Base-by-base conservation (phyloP, 2,888 invertebrate genomes). In the Melanotus villosus region DNA sequence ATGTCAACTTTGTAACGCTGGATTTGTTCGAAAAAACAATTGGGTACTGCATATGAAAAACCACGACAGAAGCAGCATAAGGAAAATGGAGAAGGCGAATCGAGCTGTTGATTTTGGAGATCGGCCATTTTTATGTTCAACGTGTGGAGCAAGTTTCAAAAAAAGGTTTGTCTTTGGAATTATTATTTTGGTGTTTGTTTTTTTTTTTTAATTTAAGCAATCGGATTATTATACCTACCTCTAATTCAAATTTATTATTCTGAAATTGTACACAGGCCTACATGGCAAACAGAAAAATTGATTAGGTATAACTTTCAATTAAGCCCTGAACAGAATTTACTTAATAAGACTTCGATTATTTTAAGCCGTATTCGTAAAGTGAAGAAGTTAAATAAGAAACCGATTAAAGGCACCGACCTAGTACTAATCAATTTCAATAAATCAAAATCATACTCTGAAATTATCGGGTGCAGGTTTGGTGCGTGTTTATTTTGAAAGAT, bases 1-100 rank as follows among this genome's bases (percentile, higher is more conserved):
- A 1, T 95, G 95, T 76, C 82, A 86, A 0, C 80, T 85, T 2
- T 95, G 94, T 79, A 84, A 84, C 0, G 85, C 88, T 0, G 88
- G 88, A 70, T 95, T 94, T 79, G 88, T 90, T 0, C 85, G 92
- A 21, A 89, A 90, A 75, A 89, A 90, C 50, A 91, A 90, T 76
- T 84, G 92, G 57, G 87, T 88, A 26, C 88, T 87, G 65, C 94
- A 94, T 80, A 84, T 86, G 60, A 87, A 83, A 73, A 88, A 87
- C 63, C 91, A 90, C 73, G 84, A 85, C 34, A 76, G 74, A 38
- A 76, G 76, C 38, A 72, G 47, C 73, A 73, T 23, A 16, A 67
- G 52, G 45, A 74, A 70, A 62, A 23, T 65, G 64, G 32, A 64
- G 60, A 70, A 69, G 59, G 57, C 56, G 32, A 75, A 73, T 34